Base-by-base conservation (phyloP, 2,888 invertebrate genomes). In the Ectemnius lituratus region DNA sequence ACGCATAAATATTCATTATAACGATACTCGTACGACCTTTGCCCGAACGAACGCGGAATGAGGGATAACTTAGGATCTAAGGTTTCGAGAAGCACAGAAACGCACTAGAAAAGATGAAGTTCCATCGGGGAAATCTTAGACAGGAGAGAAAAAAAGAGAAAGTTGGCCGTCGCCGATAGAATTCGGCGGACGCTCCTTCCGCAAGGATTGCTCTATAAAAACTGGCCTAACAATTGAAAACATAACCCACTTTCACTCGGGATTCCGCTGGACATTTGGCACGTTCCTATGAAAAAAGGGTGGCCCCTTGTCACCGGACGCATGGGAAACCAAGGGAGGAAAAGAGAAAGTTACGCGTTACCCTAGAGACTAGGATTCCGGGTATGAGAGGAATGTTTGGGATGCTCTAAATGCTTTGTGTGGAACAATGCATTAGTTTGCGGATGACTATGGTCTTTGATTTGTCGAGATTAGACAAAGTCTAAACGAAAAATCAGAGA, bases 211-310 rank as follows among this genome's bases (percentile, higher is more conserved):
- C 45, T 8, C 16, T 52, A 71, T 74, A 82, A 82, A 80, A 78
- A 80, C 80, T 52, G 67, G 79, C 80, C 78, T 78, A 59, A 81
- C 37, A 71, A 81, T 81, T 68, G 69, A 69, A 81, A 80, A 84
- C 70, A 75, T 82, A 78, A 79, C 82, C 85, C 77, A 86, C 85
- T 86, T 87, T 87, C 87, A 76, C 84, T 79, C 79, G 49, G 63
- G 18, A 74, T 78, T 75, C 71, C 58, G 66, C 62, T 67, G 45
- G 57, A n/a, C 47, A 6, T 56, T 67, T 20, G 56, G 70, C 64
- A 11, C 47, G 37, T 27, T 47, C n/a, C 14, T 37, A 75, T 69
- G 78, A 80, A 67, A 73, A 47, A 75, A 59, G 20, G 23, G 77
- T 57, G 5, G 18, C 11, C 52, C 46, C 82, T 75, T 67, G 28